Evolutionary conservation across 2,113 vertebrate genomes (phyloP).

Genomic region (Nerophis ophidion): DNA sequence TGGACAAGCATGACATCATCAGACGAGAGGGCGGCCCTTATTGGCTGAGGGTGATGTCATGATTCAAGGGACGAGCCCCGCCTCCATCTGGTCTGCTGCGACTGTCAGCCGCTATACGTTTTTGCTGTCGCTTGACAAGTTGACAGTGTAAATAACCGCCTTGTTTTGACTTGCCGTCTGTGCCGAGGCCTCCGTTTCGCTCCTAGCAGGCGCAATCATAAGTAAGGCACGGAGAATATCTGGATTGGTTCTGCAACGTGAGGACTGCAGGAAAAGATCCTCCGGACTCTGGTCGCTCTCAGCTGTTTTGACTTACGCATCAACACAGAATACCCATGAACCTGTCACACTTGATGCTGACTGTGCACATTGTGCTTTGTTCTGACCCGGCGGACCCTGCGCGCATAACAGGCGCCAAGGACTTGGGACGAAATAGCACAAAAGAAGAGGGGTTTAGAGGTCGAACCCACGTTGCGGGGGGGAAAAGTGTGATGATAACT

Average conservation of each 20-base stretch:
- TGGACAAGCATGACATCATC: slow-evolving; percentile 71
- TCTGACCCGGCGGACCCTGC: slow-evolving; percentile 12
- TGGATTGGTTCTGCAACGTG: not conserved
- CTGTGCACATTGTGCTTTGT: not conserved
- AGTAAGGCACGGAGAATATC: too few species aligned
- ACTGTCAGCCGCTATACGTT: slow-evolving; percentile 25
- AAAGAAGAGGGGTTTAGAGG: too few species aligned
- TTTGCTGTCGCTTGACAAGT: slow-evolving; percentile 32
- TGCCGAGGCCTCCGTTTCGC: too few species aligned
- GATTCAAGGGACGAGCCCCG: slow-evolving; percentile 28
- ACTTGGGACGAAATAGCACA: too few species aligned
- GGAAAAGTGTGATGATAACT: too few species aligned
- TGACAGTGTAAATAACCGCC: slow-evolving; percentile 30
- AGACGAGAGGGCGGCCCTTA: slow-evolving; percentile 36
- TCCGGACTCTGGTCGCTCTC: too few species aligned
- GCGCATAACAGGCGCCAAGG: too few species aligned
- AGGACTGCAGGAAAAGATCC: too few species aligned
- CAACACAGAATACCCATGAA: slow-evolving; percentile 21
- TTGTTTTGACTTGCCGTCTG: not conserved
- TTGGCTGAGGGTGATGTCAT: slow-evolving; percentile 71
- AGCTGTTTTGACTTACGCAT: slow-evolving; percentile 16
- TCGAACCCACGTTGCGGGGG: too few species aligned
- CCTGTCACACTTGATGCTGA: slow-evolving; percentile 15
- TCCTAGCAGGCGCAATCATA: too few species aligned
- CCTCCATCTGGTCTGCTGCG: slow-evolving; percentile 33